These are phyloP conservation scores for Loris lydekkerianus DNA, from an alignment of 2,797 vertebrate species.

Conservation along the genomic window DNA sequence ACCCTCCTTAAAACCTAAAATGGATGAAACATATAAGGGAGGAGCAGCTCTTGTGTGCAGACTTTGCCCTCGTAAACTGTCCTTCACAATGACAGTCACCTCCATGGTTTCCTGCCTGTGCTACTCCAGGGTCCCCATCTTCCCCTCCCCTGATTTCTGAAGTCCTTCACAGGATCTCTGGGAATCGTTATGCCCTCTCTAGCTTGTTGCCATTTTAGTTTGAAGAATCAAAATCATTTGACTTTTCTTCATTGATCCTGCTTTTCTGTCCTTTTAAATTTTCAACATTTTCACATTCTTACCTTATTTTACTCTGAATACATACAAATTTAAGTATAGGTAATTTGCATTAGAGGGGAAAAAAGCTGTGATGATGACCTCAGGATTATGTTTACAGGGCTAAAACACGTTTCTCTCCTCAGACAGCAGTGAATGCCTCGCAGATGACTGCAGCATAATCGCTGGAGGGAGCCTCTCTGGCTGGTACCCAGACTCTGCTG, in stretches of 20 bases:
- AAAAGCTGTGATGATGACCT: background rate
- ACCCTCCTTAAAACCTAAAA: background rate
- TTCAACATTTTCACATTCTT: constrained; percentile 10
- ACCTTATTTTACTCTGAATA: constrained; percentile 27
- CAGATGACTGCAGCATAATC: constrained; percentile 98
- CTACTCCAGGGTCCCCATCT: background rate
- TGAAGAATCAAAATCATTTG: constrained; percentile 13
- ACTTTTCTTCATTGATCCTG: background rate
- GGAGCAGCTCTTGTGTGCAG: background rate
- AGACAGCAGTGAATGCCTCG: constrained; percentile 97
- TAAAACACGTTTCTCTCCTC: constrained; percentile 65
- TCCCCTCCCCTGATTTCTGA: background rate
- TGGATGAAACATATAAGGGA: background rate
- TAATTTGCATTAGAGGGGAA: constrained; percentile 28
- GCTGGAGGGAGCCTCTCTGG: constrained; percentile 96
- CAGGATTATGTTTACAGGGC: background rate
- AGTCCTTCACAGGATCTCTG: background rate
- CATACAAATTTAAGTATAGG: background rate
- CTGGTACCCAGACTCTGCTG: constrained; percentile 98
- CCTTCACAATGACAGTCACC: background rate
- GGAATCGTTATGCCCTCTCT: background rate
- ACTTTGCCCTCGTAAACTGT: background rate
- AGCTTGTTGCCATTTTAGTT: background rate
- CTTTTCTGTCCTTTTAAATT: constrained; percentile 16
- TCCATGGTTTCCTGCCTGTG: background rate